Evolutionary conservation across 2,888 invertebrate genomes (phyloP), one percentile per base, ranked within the genome.

Genomic region (Cordylochernes scorpioides): DNA sequence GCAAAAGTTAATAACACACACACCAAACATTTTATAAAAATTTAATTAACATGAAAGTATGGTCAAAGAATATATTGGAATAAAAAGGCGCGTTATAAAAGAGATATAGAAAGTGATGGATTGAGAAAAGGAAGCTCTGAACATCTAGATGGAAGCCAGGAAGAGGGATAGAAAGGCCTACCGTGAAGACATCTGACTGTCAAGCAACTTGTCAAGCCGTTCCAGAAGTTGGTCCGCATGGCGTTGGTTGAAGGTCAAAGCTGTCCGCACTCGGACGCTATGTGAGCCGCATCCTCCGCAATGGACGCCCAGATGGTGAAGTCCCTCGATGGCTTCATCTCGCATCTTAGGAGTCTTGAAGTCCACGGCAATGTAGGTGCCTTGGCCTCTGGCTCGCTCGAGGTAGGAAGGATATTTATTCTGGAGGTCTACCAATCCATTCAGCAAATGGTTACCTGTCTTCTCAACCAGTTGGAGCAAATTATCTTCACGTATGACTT

Each of bases 141-240:
- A n/a, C n/a, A n/a, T n/a, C n/a, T n/a, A n/a, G n/a, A n/a, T n/a
- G n/a, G n/a, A n/a, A n/a, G n/a, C n/a, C n/a, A n/a, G n/a, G n/a
- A n/a, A n/a, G n/a, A n/a, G n/a, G n/a, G n/a, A n/a, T n/a, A n/a
- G n/a, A n/a, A n/a, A n/a, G n/a, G n/a, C n/a, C n/a, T n/a, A n/a
- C n/a, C n/a, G n/a, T n/a, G n/a, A n/a, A n/a, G n/a, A n/a, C n/a
- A n/a, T n/a, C n/a, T n/a, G n/a, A n/a, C n/a, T n/a, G n/a, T n/a
- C n/a, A n/a, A n/a, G n/a, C n/a, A n/a, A n/a, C n/a, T n/a, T n/a
- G n/a, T n/a, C n/a, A n/a, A 97, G 64, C 31, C 61, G 63, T 44
- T 84, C 77, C 42, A 91, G 60, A 52, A 86, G 80, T 41, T 86
- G 68, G 45, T 78, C 67, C 2, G 73, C 78, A 49, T 94, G 94